Percentiles rank a stretch among this genome's conserved stretches.
Evolutionary conservation across 35 echinoderm and acorn worm genomes (phyloP).

Genomic region (Lytechinus pictus): DNA sequence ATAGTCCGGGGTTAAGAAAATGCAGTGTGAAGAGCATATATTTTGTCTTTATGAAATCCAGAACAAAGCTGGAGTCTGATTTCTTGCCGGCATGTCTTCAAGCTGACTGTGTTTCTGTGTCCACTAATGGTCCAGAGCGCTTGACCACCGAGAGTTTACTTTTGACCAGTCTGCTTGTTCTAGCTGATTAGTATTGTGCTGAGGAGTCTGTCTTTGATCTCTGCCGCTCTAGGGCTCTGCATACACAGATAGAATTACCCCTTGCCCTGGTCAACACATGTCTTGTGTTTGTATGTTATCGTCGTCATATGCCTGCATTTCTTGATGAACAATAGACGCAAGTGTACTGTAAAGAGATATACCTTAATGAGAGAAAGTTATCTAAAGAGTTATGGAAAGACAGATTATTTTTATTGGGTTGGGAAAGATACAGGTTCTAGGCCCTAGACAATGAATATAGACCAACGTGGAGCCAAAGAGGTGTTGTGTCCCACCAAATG

Average conservation of each 20-base stretch:
- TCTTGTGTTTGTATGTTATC: background rate
- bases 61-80: background rate
- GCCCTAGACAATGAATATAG: too few species aligned
- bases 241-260: background rate
- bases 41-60: background rate
- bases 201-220: background rate
- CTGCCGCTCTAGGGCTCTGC: background rate
- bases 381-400: too few species aligned
- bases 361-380: too few species aligned
- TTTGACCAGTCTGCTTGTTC: background rate
- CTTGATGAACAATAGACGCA: background rate
- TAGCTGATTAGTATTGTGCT: constrained; percentile 3
- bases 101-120: background rate
- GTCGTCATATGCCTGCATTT: background rate
- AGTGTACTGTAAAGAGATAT: background rate
- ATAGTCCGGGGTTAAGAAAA: too few species aligned
- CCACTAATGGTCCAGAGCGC: background rate
- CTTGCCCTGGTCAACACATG: background rate
- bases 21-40: too few species aligned
- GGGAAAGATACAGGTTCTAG: too few species aligned
- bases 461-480: too few species aligned
- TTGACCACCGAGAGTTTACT: background rate
- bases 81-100: background rate
- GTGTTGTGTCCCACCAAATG: too few species aligned
- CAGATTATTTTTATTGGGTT: too few species aligned